Base-by-base conservation (phyloP, 2,797 vertebrate genomes). In the Enteromius radiatus region DNA sequence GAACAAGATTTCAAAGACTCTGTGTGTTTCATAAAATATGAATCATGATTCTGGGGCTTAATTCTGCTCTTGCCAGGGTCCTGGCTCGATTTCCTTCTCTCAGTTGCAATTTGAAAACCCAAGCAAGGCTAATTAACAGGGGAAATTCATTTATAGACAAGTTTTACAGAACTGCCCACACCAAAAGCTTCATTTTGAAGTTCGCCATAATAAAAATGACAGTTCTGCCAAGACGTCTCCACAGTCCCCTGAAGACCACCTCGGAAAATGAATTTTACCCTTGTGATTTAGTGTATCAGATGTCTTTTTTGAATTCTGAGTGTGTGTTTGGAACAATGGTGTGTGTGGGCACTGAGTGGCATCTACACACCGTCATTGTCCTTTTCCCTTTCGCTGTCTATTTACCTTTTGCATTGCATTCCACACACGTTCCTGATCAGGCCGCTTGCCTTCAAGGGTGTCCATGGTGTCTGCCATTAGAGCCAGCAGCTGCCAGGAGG, bases 401-500 rank as follows among this genome's bases (percentile, higher is more conserved):
- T 90, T 93, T 95, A 94, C 94, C 94, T 93, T 92, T 88, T 92
- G 90, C 85, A 93, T 93, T 92, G 93, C 82, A 94, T 94, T 94
- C 94, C 95, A 95, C 84, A 90, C 94, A 91, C 85, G 87, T 91
- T 92, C 89, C 85, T 91, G 83, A 80, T 91, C 84, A 15, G 85
- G 90, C 85, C 85, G 91, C 86, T 86, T 91, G 92, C 94, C 94
- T 94, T 94, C 94, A 91, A 96, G 95, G 92, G 92, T 95, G 92
- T 96, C 93, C 93, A 92, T 93, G 89, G 93, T 93, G 91, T 95
- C 95, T 92, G 93, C 93, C 94, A 95, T 96, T 93, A 96, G 94
- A 45, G 89, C 93, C 91, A 93, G 94, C 94, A 96, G 94, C 96
- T 97, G 95, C 90, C 90, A 93, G 84, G 86, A 87, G 5, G 86